Percentiles rank a stretch among this genome's conserved stretches.
Conservation (phyloP, 2,888 invertebrate species). For the Agrilus biguttatus region DNA sequence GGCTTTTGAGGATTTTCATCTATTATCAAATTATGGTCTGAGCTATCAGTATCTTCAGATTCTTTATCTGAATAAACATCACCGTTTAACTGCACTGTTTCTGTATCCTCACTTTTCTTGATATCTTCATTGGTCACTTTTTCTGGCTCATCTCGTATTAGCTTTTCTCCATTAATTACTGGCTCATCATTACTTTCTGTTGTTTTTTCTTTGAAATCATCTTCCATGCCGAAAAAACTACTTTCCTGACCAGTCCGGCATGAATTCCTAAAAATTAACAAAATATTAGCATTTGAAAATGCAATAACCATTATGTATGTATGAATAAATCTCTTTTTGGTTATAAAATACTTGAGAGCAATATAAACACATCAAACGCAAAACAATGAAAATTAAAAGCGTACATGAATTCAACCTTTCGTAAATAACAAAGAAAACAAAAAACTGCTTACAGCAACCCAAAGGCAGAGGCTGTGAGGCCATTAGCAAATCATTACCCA, state of each 20-base stretch:
- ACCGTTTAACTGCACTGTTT: constrained; percentile 22
- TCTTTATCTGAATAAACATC: constrained; percentile 12
- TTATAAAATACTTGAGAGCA: background rate
- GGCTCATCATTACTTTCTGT: constrained; percentile 12
- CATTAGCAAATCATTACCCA: constrained; percentile 3
- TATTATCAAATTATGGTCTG: constrained; percentile 29
- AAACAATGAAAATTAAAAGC: too few species aligned
- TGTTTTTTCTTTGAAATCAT: constrained; percentile 23
- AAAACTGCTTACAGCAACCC: constrained; percentile 4
- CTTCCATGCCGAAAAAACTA: constrained; percentile 26
- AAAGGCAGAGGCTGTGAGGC: too few species aligned
- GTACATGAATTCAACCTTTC: too few species aligned
- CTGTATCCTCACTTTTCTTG: constrained; percentile 4
- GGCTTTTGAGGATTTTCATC: constrained; percentile 21
- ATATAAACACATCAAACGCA: background rate
- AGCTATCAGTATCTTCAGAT: constrained; percentile 23
- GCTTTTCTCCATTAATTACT: constrained; percentile 22
- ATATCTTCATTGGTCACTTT: constrained; percentile 5
- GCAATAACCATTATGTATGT: background rate
- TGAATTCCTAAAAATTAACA: background rate
- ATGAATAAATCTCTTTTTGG: background rate
- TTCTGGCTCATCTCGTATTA: constrained; percentile 11
- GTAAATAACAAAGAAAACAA: background rate
- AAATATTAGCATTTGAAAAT: background rate
- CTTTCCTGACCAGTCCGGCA: too few species aligned